Evolutionary conservation across 2,113 vertebrate genomes (phyloP), one percentile per base, ranked within the genome.

Genomic region (Leuciscus idus): DNA sequence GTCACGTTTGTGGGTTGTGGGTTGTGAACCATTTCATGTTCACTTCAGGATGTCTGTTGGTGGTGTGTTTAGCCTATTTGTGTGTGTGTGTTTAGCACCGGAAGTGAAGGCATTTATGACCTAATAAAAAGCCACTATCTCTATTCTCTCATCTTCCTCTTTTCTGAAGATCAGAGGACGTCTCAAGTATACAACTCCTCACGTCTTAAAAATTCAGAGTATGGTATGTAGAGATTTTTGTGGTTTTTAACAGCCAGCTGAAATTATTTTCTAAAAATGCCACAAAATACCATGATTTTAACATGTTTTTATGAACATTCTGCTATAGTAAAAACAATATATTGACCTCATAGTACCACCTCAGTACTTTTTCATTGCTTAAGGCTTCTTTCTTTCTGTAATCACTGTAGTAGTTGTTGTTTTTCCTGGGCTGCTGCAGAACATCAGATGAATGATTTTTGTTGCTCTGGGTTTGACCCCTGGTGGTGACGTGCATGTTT

Each of bases 41-140:
- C 43, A 72, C 19, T 43, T 72, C 19, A 57, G 52, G 52, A 57
- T 21, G 52, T 57, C 55, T 61, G 55, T 81, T 61, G 4, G 78
- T 48, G 59, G 59, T 39, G 17, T 52, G 52, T 55, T 52, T 7
- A 7, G 52, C 17, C 17, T 76, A 50, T 52, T 28, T 50, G 12
- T 15, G 30, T 77, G 8, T 77, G 8, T 79, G 33, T 62, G 36
- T 82, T 82, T 70, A 68, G n/a, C 1, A 30, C 26, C 52, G 46
- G 61, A 82, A 82, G 36, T 73, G 52, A 86, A 73, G 64, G 87
- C 19, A 55, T 84, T 84, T 88, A 80, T 84, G 26, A n/a, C 59
- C 33, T n/a, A 36, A 23, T 30, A 52, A 68, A 85, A 61, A 36
- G n/a, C 33, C 39, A 19, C 59, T 30, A 84, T 9, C 30, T 13